These are phyloP conservation scores for Microcebus ravelobensis DNA, from an alignment of 2,113 vertebrate genomes.

Conservation along the genomic window DNA sequence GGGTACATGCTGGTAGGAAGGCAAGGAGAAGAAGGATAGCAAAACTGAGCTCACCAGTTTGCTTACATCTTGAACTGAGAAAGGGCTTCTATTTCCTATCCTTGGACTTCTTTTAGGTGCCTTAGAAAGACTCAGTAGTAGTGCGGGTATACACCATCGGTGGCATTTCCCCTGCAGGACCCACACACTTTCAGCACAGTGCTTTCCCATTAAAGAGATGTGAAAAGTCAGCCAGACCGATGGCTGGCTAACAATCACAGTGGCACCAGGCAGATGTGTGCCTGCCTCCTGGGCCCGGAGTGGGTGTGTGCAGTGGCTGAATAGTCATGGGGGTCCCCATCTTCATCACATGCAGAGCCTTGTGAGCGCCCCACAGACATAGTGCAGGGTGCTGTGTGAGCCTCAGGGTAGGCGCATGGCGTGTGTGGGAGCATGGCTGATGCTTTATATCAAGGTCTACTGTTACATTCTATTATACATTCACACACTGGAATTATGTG, in stretches of 20 bases:
- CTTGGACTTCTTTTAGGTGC: not conserved
- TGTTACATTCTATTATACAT: not conserved
- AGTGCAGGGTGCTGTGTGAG: not conserved
- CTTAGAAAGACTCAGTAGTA: no score
- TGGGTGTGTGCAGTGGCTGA: not conserved
- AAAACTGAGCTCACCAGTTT: not conserved
- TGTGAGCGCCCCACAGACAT: fast-evolving
- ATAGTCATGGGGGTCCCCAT: fast-evolving
- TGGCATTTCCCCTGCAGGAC: not conserved
- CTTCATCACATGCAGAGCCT: no score
- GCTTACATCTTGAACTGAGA: not conserved
- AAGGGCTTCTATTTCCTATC: not conserved
- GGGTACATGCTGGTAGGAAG: not conserved
- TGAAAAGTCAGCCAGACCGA: not conserved
- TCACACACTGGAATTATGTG: not conserved
- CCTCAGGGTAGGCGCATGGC: not conserved
- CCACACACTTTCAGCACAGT: not conserved
- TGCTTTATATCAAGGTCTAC: fast-evolving
- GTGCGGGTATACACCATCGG: fast-evolving
- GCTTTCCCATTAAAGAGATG: not conserved
- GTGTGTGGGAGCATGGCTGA: not conserved
- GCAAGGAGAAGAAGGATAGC: not conserved
- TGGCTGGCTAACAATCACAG: not conserved
- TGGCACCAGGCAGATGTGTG: not conserved
- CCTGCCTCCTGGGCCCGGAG: not conserved